phyloP scores from a whole-genome alignment of 2,888 invertebrate species.

The Nemoura dubitans region DNA sequence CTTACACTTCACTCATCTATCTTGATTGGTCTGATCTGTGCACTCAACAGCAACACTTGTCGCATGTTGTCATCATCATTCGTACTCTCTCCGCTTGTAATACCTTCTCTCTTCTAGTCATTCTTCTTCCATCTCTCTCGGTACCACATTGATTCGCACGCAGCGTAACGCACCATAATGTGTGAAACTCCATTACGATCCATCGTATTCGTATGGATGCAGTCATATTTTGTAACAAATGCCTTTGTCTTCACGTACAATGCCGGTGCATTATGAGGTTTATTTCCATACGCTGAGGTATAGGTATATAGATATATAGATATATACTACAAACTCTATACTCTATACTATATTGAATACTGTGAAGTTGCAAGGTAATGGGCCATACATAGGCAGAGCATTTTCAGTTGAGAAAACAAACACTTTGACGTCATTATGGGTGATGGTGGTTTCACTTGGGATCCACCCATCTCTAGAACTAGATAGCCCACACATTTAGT shows the following conservation, averaged over 20 bases:
- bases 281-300: neutral
- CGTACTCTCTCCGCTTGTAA: neutral
- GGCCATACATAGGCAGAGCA: neutral
- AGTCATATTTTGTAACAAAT: slow-evolving; percentile 12
- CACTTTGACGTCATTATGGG: neutral
- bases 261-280: neutral
- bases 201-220: slow-evolving; percentile 12
- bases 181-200: neutral
- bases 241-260: neutral
- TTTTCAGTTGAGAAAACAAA: slow-evolving; percentile 12
- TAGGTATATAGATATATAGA: no score
- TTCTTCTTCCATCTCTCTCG: neutral
- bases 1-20: neutral
- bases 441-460: neutral
- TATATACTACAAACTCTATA: neutral
- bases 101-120: neutral
- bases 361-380: slow-evolving; percentile 7
- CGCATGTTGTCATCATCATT: neutral
- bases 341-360: slow-evolving; percentile 3
- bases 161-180: neutral
- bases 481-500: slow-evolving; percentile 12
- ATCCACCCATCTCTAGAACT: neutral
- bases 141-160: neutral
- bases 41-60: neutral
- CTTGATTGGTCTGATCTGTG: neutral